Conservation (phyloP, 37 sponge, comb jelly and placozoan genomes). For the Amphimedon queenslandica region DNA sequence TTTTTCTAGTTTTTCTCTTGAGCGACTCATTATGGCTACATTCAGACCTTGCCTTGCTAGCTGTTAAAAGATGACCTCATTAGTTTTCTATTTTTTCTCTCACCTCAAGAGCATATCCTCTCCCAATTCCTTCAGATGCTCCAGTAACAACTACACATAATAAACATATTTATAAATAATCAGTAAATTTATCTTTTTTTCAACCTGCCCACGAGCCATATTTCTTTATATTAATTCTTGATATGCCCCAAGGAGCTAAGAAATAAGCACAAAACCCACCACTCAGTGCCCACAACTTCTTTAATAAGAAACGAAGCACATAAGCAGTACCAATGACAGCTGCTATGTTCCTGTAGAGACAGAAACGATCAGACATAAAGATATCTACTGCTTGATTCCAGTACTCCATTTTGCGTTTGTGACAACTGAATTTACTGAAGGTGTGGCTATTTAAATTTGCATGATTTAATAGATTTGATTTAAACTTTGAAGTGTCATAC, state of each 20-base stretch:
- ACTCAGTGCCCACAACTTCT: neutral
- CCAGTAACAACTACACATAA: constrained; percentile 48
- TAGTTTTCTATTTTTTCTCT: neutral
- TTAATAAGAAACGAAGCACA: neutral
- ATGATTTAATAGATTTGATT: too few species aligned
- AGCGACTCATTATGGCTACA: constrained; percentile 62
- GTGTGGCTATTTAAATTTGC: too few species aligned
- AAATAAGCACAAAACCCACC: constrained; percentile 2
- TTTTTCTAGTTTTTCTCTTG: constrained; percentile 39
- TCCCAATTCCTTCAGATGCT: constrained; percentile 68
- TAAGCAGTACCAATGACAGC: constrained; percentile 30
- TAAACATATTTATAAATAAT: neutral
- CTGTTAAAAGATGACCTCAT: constrained; percentile 8
- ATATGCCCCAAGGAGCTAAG: neutral
- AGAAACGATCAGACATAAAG: neutral
- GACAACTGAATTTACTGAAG: too few species aligned
- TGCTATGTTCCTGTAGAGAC: constrained; percentile 16
- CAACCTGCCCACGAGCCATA: constrained; percentile 26
- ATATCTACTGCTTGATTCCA: neutral
- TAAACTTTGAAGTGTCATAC: neutral
- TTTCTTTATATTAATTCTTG: neutral
- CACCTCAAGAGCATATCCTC: constrained; percentile 62
- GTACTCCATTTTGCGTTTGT: neutral
- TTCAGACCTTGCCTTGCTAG: constrained; percentile 56
- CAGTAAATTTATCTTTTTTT: too few species aligned